These are phyloP conservation scores for Aselliscus stoliczkanus DNA, from an alignment of 2,797 vertebrate species.

Conservation along the genomic window DNA sequence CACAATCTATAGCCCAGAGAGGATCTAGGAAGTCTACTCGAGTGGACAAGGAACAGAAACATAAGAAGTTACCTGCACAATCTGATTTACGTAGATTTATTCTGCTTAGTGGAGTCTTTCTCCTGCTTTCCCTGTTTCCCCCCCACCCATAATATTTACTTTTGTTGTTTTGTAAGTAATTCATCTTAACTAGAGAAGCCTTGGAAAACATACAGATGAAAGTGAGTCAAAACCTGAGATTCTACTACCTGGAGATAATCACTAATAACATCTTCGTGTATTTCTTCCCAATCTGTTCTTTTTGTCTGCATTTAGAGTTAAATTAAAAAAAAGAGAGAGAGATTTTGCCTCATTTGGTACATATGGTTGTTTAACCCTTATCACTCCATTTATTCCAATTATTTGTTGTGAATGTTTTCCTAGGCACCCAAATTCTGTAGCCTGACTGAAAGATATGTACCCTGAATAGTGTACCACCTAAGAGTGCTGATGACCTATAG, in stretches of 20 bases:
- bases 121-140: neutral
- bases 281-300: slow-evolving; percentile 63
- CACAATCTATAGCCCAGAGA: neutral
- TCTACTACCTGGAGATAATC: slow-evolving; percentile 64
- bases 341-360: slow-evolving; percentile 29
- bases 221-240: slow-evolving; percentile 41
- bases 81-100: slow-evolving; percentile 29
- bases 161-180: slow-evolving; percentile 14
- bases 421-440: neutral
- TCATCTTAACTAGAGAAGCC: slow-evolving; percentile 12
- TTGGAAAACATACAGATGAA: slow-evolving; percentile 50
- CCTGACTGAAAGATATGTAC: neutral
- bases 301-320: slow-evolving; percentile 29
- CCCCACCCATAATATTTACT: neutral
- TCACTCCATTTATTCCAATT: neutral
- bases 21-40: neutral
- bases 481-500: neutral
- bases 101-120: neutral
- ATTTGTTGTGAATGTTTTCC: slow-evolving; percentile 6
- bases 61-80: neutral
- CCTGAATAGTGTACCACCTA: neutral
- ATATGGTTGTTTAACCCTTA: slow-evolving; percentile 22
- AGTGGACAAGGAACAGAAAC: neutral
- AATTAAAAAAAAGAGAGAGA: slow-evolving; percentile 41
- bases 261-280: slow-evolving; percentile 57